Percentiles rank a stretch among this genome's conserved stretches.
These are phyloP conservation scores for Alcedo quadribrachys DNA, from an alignment of 2,797 vertebrate species.

Conservation along the genomic window DNA sequence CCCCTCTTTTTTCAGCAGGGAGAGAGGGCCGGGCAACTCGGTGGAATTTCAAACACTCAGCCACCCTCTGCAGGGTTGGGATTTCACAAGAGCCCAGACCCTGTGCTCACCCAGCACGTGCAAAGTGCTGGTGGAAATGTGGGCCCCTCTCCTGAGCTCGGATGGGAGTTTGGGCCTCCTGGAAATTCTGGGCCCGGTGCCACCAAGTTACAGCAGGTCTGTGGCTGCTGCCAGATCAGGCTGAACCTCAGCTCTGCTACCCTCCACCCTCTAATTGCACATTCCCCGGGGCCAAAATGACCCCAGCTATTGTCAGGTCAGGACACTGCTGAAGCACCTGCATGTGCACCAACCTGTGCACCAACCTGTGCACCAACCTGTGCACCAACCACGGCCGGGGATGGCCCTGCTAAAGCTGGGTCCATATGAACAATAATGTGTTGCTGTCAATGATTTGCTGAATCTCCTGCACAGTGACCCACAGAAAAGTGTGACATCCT, in stretches of 20 bases:
- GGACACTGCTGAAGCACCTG: background rate
- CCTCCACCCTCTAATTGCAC: background rate
- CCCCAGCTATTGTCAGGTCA: background rate
- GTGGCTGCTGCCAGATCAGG: constrained; percentile 13
- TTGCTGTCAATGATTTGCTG: background rate
- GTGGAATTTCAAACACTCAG: constrained; percentile 52
- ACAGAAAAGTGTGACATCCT: fast-evolving
- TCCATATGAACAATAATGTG: fast-evolving
- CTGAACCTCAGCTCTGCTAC: background rate
- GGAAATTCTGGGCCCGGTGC: constrained; percentile 22
- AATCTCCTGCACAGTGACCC: background rate
- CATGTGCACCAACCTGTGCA: no score
- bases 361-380: no score
- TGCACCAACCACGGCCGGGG: background rate
- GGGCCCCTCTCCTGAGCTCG: background rate
- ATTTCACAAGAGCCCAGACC: constrained; percentile 42
- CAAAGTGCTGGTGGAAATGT: background rate
- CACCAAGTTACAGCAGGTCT: constrained; percentile 38
- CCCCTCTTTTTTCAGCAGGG: background rate
- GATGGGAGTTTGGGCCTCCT: constrained; percentile 26
- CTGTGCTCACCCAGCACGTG: constrained; percentile 14
- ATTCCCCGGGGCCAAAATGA: background rate
- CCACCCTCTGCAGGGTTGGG: background rate
- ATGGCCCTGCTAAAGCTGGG: background rate
- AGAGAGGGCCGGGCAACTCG: background rate